Evolutionary conservation across 2,113 vertebrate genomes (phyloP).

Genomic region (Colinus virginianus): DNA sequence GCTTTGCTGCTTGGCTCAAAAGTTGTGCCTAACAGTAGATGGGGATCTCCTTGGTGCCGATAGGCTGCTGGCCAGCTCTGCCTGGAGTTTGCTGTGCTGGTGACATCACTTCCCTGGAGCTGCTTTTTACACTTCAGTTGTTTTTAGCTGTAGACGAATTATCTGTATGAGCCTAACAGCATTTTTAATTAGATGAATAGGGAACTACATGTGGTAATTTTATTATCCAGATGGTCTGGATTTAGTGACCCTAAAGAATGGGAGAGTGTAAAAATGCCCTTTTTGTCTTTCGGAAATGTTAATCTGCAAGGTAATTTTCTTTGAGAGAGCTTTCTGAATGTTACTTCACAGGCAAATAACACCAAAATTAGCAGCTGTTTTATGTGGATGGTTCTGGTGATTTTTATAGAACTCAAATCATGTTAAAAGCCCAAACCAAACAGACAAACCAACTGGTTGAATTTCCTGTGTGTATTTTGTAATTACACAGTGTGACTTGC

Average conservation of each 20-base stretch:
- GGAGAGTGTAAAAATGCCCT: neutral
- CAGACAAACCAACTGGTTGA: neutral
- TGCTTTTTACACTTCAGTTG: conserved; percentile 57
- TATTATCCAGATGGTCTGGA: conserved; percentile 34
- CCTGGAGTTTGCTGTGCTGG: neutral
- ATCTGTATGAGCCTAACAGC: conserved; percentile 31
- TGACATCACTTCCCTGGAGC: conserved; percentile 57
- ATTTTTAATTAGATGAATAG: conserved; percentile 51
- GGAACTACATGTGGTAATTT: conserved; percentile 37
- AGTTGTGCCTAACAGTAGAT: conserved; percentile 18
- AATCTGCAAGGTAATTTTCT: neutral
- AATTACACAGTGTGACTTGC: neutral
- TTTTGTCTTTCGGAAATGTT: neutral
- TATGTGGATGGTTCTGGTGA: neutral
- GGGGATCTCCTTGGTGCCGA: conserved; percentile 17
- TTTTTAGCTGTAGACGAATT: conserved; percentile 34
- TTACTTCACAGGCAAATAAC: neutral
- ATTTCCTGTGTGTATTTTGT: neutral
- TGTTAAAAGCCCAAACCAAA: neutral
- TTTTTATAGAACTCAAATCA: neutral
- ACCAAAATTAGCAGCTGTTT: neutral
- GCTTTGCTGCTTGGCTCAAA: neutral
- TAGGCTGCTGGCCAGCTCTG: conserved; percentile 2
- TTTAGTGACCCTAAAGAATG: conserved; percentile 37
- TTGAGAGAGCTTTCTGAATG: neutral